Conservation (phyloP, 1,140 invertebrate species). For the Bombyx mori region DNA sequence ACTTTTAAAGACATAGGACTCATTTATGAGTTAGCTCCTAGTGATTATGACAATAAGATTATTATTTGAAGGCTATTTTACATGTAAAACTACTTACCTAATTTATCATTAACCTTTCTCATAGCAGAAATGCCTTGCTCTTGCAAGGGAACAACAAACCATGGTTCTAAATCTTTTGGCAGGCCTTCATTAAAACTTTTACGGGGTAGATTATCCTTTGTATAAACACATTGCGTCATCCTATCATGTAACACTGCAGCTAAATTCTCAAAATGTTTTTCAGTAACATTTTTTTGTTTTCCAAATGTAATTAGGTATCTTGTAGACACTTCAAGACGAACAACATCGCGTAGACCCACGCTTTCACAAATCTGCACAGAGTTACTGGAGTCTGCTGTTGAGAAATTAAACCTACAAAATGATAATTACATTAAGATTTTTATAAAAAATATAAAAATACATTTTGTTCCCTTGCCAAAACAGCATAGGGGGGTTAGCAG, state of each 20-base stretch:
- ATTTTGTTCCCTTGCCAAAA: too few species aligned
- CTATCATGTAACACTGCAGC: constrained; percentile 82
- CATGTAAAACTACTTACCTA: constrained; percentile 73
- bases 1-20: too few species aligned
- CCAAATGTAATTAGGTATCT: constrained; percentile 81
- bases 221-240: constrained; percentile 82
- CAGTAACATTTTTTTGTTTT: constrained; percentile 51
- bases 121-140: constrained; percentile 83
- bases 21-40: too few species aligned
- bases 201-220: constrained; percentile 79
- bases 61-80: not conserved
- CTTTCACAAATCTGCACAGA: constrained; percentile 93
- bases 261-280: constrained; percentile 68
- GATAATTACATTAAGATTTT: not conserved
- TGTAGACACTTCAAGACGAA: constrained; percentile 84
- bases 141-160: constrained; percentile 88
- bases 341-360: constrained; percentile 80
- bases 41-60: too few species aligned
- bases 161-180: constrained; percentile 76
- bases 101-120: constrained; percentile 85
- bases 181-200: constrained; percentile 79
- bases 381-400: constrained; percentile 95
- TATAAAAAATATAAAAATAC: not conserved
- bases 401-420: constrained; percentile 86
- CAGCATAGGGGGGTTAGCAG: too few species aligned